Evolutionary conservation across 2,888 invertebrate genomes (phyloP).

Genomic region (Tetragonula carbonaria): DNA sequence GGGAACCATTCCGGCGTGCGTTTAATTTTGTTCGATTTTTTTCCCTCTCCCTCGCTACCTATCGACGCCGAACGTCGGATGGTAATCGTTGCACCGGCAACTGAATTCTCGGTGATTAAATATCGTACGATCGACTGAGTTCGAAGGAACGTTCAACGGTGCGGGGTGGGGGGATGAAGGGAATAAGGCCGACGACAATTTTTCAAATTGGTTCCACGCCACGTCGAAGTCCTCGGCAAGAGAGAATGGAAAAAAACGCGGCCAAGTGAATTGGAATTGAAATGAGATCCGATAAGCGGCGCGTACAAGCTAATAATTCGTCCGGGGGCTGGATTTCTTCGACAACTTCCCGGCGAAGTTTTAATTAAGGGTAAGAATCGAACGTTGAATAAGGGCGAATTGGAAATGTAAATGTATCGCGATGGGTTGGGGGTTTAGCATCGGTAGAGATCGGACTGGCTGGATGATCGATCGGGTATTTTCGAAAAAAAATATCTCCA

Average conservation of each 20-base stretch:
- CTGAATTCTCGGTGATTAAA: constrained; percentile 16
- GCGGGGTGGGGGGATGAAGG: too few species aligned
- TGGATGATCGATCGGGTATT: neutral
- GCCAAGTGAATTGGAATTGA: constrained; percentile 30
- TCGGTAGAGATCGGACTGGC: neutral
- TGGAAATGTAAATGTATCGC: constrained; percentile 3
- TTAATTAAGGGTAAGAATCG: constrained; percentile 26
- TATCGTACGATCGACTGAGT: neutral
- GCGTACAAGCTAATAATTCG: constrained; percentile 20
- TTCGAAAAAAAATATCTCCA: neutral
- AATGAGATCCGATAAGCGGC: constrained; percentile 36
- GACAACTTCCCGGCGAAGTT: constrained; percentile 18
- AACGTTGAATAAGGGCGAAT: neutral
- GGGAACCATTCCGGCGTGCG: constrained; percentile 35
- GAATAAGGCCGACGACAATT: constrained; percentile 7
- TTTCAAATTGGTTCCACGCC: constrained; percentile 3
- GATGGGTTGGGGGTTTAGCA: neutral
- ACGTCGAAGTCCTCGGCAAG: neutral
- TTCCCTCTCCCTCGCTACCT: neutral
- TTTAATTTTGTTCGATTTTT: constrained; percentile 36
- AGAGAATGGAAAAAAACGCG: too few species aligned
- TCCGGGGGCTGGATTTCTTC: constrained; percentile 17
- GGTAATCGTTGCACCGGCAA: neutral
- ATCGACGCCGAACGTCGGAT: neutral
- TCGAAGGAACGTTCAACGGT: neutral